Percentiles rank a stretch among this genome's conserved stretches.
phyloP scores from a whole-genome alignment of 2,888 invertebrate genomes.

The Hartigia nigra region DNA sequence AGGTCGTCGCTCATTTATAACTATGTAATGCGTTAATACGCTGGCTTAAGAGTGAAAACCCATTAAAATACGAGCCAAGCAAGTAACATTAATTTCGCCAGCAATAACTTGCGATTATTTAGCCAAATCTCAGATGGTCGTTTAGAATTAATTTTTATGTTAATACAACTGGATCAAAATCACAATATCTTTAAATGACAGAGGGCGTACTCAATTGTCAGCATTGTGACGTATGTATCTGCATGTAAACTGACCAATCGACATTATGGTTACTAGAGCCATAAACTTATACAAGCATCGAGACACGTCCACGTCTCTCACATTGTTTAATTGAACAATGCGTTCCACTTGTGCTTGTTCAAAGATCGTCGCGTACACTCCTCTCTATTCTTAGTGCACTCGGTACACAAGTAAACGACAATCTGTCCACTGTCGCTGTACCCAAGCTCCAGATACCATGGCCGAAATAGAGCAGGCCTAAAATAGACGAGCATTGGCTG shows the following conservation, averaged over 20 bases:
- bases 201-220: not conserved
- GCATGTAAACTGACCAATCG: not conserved
- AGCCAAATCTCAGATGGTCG: not conserved
- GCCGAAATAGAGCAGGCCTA: conserved; percentile 39
- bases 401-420: not conserved
- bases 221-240: not conserved
- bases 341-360: not conserved
- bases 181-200: not conserved
- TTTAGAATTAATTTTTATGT: not conserved
- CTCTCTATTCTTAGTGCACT: not conserved
- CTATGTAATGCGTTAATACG: not conserved
- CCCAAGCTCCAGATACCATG: conserved; percentile 41
- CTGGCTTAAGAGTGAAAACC: not conserved
- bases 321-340: not conserved
- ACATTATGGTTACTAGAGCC: not conserved
- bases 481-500: conserved; percentile 39
- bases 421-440: not conserved
- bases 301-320: not conserved
- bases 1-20: not conserved
- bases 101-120: not conserved
- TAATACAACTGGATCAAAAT: not conserved
- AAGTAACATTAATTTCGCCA: not conserved
- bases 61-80: not conserved
- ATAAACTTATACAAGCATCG: not conserved
- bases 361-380: not conserved